phyloP scores from a whole-genome alignment of 2,797 vertebrate species.

The Mus spretus region DNA sequence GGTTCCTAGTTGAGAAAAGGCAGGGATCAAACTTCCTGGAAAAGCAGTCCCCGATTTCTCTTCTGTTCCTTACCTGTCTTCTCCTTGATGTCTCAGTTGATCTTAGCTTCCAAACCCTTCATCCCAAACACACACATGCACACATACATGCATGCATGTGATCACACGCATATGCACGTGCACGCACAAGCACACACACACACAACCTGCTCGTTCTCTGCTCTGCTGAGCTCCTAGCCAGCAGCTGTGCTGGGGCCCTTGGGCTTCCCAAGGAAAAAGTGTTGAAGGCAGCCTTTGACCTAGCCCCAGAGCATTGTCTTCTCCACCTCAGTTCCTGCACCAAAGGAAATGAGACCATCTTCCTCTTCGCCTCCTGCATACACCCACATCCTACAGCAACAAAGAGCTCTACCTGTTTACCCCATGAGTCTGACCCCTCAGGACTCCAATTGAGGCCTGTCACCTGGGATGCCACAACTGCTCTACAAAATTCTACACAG shows the following conservation, averaged over 20 bases:
- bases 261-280: neutral
- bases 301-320: neutral
- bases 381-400: neutral
- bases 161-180: neutral
- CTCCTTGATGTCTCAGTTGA: neutral
- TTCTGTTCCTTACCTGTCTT: rapidly evolving
- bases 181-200: neutral
- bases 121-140: neutral
- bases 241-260: neutral
- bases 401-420: rapidly evolving
- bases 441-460: neutral
- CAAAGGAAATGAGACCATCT: neutral
- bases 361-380: neutral
- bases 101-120: no score
- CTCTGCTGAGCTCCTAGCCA: neutral
- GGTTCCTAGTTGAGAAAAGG: rapidly evolving
- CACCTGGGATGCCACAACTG: neutral
- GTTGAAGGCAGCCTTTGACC: neutral
- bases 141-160: no score
- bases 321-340: neutral
- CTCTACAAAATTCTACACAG: neutral
- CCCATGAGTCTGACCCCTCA: rapidly evolving
- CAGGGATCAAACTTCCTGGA: neutral
- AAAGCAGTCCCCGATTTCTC: rapidly evolving
- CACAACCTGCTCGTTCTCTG: no score